Percentiles rank a stretch among this genome's conserved stretches.
Conservation (phyloP, 2,113 vertebrate genomes). For the Guaruba guarouba region DNA sequence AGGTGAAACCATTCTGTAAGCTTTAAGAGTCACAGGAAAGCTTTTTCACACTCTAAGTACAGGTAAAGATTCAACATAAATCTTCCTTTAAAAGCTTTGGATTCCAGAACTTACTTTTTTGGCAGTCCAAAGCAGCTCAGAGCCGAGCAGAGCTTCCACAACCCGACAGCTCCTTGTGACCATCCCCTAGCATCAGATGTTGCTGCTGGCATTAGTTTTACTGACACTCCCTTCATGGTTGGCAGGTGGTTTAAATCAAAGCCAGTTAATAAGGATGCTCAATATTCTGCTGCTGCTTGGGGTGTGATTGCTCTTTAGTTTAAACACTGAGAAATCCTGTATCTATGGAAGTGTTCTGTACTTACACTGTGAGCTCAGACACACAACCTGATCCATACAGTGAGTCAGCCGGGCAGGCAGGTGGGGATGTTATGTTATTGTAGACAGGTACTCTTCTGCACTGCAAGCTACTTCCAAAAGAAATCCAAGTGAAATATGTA, state of each 20-base stretch:
- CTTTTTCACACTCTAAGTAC: background rate
- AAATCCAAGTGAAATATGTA: background rate
- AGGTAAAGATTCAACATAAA: background rate
- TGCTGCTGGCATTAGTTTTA: background rate
- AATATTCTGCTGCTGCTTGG: background rate
- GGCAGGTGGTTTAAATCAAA: background rate
- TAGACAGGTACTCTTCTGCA: background rate
- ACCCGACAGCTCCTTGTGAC: accelerated
- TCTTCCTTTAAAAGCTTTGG: background rate
- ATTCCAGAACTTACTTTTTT: background rate
- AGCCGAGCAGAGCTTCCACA: background rate
- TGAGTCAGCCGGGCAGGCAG: background rate
- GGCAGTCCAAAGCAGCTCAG: no score
- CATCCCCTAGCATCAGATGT: background rate
- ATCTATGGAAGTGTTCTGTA: accelerated
- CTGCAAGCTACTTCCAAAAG: background rate
- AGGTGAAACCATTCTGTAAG: background rate
- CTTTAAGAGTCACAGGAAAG: background rate
- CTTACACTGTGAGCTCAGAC: accelerated
- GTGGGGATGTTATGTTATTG: background rate
- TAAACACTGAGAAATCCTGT: background rate
- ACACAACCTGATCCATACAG: accelerated
- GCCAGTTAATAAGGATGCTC: background rate
- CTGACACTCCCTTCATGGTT: background rate
- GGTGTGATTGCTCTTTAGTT: no score